Conservation (phyloP, 2,888 invertebrate genomes). For the Eupithecia subumbrata region DNA sequence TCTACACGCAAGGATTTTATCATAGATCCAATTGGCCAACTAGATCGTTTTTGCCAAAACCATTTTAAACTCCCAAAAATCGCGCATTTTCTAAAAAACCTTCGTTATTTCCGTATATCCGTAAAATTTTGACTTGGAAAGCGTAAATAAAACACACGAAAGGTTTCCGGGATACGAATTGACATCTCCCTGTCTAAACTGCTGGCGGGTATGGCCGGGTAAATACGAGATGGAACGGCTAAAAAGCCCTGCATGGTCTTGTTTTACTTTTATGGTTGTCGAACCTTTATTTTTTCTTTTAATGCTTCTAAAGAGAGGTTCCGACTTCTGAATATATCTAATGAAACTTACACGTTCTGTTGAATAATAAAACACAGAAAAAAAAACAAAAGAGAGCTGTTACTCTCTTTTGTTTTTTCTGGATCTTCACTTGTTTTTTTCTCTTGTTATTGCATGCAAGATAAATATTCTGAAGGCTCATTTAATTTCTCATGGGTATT, state of each 20-base stretch:
- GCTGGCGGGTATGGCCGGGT: slow-evolving; percentile 34
- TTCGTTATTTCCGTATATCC: not conserved
- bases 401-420: not conserved
- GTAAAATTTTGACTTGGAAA: slow-evolving; percentile 18
- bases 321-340: not conserved
- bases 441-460: not conserved
- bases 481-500: not conserved
- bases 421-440: not conserved
- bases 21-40: not conserved
- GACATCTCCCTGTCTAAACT: slow-evolving; percentile 53
- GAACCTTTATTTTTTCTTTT: not conserved
- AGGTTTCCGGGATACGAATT: slow-evolving; percentile 48
- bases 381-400: not conserved
- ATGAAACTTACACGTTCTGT: not conserved
- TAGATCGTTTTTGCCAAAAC: not conserved
- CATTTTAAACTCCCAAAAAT: not conserved
- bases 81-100: not conserved
- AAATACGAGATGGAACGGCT: not conserved
- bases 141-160: slow-evolving; percentile 36
- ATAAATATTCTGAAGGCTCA: not conserved
- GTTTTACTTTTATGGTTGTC: not conserved
- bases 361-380: not conserved
- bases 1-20: not conserved
- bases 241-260: not conserved
- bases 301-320: not conserved